Evolutionary conservation across 1,140 invertebrate genomes (phyloP), one percentile per base, ranked within the genome.

Genomic region (Hetaerina americana): DNA sequence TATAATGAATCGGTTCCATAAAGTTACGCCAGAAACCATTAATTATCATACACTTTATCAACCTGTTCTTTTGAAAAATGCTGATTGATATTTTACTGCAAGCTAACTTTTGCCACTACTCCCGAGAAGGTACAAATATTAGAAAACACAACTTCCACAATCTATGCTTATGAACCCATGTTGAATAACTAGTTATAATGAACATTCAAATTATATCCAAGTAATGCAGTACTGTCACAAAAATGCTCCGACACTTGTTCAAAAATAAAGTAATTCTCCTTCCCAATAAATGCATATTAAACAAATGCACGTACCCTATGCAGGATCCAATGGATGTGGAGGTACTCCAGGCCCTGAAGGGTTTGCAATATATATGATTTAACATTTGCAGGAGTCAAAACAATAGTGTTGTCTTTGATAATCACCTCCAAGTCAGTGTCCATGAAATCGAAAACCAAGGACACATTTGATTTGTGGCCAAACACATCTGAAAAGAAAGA

Each of bases 371-470:
- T 91, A 76, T 99, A 99, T 0, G 96, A 87, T 81, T 99, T 99
- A 28, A 99, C 95, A 81, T 99, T 95, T 5, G 91, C 87, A 69
- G 92, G 89, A 8, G 93, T 96, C 71, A 99, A 82, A 31, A 99
- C 91, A 74, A 98, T 94, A 73, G 86, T 91, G 67, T 78, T 89
- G 75, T 94, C 92, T 81, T 93, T 94, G 76, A 95, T 91, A 76
- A 94, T 90, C 68, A 94, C 89, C 85, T 99, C 98, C 75, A 99
- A 84, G 84, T 99, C 98, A 27, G 97, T 99, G 78, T 99, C 96
- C 97, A 99, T 99, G 78, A 97, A 99, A 81, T 99, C 97, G 85
- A 99, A 99, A 0, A 99, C 97, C 25, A 99, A 83, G 66, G 96
- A 98, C n/a, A 99, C 92, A 86, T 98, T 99, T 26, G 96, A 98